Percentiles rank a stretch among this genome's conserved stretches.
Conservation (phyloP, 2,113 vertebrate species). For the Mobula birostris region DNA sequence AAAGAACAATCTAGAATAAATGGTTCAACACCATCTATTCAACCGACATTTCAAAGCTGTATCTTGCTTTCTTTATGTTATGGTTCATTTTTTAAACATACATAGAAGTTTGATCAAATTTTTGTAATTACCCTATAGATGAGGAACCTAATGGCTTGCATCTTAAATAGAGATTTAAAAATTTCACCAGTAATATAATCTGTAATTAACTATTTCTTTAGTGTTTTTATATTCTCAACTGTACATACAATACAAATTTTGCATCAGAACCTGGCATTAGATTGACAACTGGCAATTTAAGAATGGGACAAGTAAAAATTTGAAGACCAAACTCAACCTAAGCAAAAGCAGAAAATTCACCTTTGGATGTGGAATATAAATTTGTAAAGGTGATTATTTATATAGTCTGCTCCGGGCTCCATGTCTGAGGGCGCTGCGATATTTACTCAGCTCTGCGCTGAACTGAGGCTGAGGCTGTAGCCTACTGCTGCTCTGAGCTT, state of each 20-base stretch:
- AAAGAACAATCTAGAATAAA: neutral
- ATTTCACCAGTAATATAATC: neutral
- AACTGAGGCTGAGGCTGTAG: too few relatives aligned
- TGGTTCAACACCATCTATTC: too few relatives aligned
- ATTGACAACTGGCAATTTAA: neutral
- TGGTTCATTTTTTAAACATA: neutral
- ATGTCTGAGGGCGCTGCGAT: too few relatives aligned
- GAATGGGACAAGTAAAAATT: neutral
- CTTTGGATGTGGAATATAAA: too few relatives aligned
- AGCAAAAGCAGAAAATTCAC: neutral
- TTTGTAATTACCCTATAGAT: neutral
- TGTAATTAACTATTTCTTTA: neutral
- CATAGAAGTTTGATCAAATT: neutral
- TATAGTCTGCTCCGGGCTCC: too few relatives aligned
- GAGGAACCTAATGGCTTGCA: neutral
- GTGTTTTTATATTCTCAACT: neutral
- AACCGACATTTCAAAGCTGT: neutral
- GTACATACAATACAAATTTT: too few relatives aligned
- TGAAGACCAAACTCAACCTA: neutral
- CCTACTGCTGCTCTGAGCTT: too few relatives aligned
- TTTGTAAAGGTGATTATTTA: too few relatives aligned
- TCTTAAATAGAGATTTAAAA: neutral
- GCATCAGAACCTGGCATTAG: neutral
- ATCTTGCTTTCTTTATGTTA: neutral
- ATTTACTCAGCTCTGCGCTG: too few relatives aligned